Base-by-base conservation (phyloP, 2,797 vertebrate species). In the Acanthiza pusilla region DNA sequence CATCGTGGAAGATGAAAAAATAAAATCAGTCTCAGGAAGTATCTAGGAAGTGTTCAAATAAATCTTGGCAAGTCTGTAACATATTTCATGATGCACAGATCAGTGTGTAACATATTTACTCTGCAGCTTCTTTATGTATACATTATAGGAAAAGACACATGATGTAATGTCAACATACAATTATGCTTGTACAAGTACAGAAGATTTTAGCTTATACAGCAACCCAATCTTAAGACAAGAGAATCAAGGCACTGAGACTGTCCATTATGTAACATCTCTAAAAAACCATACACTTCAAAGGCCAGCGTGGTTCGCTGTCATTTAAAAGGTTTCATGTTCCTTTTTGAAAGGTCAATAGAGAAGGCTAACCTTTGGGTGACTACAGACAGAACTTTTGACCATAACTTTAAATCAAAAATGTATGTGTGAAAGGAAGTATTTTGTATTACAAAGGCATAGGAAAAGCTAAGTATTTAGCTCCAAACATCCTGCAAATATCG, bases 401-500 rank as follows among this genome's bases (percentile, higher is more conserved):
- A 4, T 29, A 81, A 57, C 29, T 81, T 82, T n/a, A 53, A 53
- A 36, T 88, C 20, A 92, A 85, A 85, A 54, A 19, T 1, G 0
- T 22, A 29, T 3, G 8, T 16, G 38, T 27, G 32, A 85, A 83
- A 83, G 3, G 3, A 85, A 90, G 48, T 71, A 42, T 85, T 85
- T 8, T 63, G 32, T 16, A 18, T 58, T 74, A 55, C 15, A 75
- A 79, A 73, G 29, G 36, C 29, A 72, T 0, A 81, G 11, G 23
- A 72, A 88, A 94, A 61, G 20, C 20, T 40, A 67, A 65, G n/a
- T 23, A 13, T 91, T 99, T 97, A 99, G 83, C 97, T 98, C 99
- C 99, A 99, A 90, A 99, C 98, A 95, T 99, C 99, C 97, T 99
- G 99, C 74, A 99, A 98, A 92, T 99, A 99, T 22, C 98, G 98